phyloP scores from a whole-genome alignment of 2,888 invertebrate genomes.

The Conistra vaccinii region DNA sequence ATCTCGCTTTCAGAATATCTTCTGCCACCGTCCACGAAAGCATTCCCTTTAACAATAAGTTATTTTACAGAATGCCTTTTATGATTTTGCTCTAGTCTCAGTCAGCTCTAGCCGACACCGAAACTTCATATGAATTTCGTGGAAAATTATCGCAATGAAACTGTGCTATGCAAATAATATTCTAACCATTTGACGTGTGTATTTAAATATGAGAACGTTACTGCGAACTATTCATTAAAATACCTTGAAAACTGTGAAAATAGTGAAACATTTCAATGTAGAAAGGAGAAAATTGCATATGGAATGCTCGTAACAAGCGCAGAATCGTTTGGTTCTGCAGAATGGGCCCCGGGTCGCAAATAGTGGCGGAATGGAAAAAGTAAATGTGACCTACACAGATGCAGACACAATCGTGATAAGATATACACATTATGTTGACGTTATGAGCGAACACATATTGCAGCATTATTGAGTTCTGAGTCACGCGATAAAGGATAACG shows the following conservation, averaged over 20 bases:
- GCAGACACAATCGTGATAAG: conserved; percentile 50
- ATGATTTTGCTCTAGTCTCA: background rate
- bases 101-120: background rate
- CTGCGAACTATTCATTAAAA: conserved; percentile 56
- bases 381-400: conserved; percentile 47
- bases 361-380: conserved; percentile 53
- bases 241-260: conserved; percentile 49
- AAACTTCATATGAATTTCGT: conserved; percentile 17
- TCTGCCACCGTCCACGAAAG: background rate
- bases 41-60: background rate
- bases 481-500: conserved; percentile 43
- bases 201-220: conserved; percentile 49
- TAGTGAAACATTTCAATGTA: conserved; percentile 55
- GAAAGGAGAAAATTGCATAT: conserved; percentile 60
- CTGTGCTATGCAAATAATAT: conserved; percentile 45
- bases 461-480: conserved; percentile 43
- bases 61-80: conserved; percentile 1
- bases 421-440: conserved; percentile 48
- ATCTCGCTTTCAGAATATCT: conserved; percentile 15
- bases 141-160: conserved; percentile 33
- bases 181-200: conserved; percentile 21
- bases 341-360: conserved; percentile 55
- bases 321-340: conserved; percentile 45
- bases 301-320: conserved; percentile 55
- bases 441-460: conserved; percentile 50